These are phyloP conservation scores for Hycleus cichorii DNA, from an alignment of 1,140 invertebrate species.

Conservation along the genomic window DNA sequence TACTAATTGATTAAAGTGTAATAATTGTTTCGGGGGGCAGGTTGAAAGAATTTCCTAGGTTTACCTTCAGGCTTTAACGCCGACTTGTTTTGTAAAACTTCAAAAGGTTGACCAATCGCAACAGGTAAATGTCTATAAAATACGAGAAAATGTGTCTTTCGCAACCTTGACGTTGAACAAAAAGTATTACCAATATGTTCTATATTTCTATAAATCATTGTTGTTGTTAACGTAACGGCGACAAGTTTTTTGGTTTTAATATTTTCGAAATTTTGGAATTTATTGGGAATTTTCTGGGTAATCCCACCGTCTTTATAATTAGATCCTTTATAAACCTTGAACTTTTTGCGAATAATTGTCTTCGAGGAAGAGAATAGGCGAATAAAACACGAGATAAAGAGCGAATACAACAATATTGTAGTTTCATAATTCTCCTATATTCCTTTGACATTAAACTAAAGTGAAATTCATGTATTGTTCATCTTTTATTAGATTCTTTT, in stretches of 20 bases:
- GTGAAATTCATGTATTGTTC: too few relatives aligned
- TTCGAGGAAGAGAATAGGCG: too few relatives aligned
- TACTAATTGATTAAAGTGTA: neutral
- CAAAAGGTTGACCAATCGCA: neutral
- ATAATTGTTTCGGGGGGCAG: neutral
- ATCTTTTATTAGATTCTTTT: too few relatives aligned
- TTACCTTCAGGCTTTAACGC: neutral
- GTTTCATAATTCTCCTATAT: too few relatives aligned
- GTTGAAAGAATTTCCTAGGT: neutral
- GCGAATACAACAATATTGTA: too few relatives aligned
- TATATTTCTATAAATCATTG: neutral
- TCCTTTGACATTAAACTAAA: too few relatives aligned
- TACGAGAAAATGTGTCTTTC: neutral
- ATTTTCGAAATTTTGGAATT: neutral
- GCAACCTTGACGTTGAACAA: constrained; percentile 1
- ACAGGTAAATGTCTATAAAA: neutral
- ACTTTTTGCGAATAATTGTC: too few relatives aligned
- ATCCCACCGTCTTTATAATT: neutral
- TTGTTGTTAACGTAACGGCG: neutral
- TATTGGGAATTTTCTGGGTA: neutral
- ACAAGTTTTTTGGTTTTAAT: neutral
- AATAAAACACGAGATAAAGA: too few relatives aligned
- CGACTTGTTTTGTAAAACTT: neutral
- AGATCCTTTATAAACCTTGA: neutral
- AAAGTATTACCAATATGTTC: neutral